Conservation (phyloP, 2,113 vertebrate species). For the Neodon shergylaensis region DNA sequence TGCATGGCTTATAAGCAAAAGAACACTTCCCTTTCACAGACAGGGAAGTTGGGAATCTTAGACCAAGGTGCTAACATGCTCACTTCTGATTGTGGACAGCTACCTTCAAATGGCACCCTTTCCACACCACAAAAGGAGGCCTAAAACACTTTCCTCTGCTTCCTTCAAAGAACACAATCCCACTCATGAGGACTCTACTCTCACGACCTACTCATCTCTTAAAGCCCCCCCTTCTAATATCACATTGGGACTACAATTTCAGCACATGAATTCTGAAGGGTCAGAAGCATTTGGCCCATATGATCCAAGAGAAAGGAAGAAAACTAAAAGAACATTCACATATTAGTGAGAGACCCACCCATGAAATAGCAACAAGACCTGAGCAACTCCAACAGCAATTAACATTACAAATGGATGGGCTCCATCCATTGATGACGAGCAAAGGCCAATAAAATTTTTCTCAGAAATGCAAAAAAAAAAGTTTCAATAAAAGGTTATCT, state of each 20-base stretch:
- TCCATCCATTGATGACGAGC: background rate
- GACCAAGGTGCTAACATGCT: background rate
- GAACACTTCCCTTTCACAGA: background rate
- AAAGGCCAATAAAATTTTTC: no score
- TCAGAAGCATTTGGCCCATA: background rate
- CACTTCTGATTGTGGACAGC: background rate
- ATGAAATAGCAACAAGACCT: background rate
- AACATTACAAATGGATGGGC: background rate
- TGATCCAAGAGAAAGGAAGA: background rate
- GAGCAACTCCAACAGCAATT: background rate
- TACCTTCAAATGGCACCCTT: background rate
- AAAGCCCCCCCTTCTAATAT: background rate
- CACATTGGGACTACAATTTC: background rate
- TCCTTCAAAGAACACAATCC: background rate
- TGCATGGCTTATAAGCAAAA: background rate
- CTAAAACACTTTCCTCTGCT: background rate
- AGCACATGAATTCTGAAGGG: background rate
- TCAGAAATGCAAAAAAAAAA: background rate
- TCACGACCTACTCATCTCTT: background rate
- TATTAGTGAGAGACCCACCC: background rate
- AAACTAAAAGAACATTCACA: background rate
- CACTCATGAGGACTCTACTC: background rate
- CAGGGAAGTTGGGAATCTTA: background rate
- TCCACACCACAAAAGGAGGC: background rate
- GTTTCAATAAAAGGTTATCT: slow-evolving; percentile 49